phyloP scores from a whole-genome alignment of 2,113 vertebrate species.

The Noctilio leporinus region DNA sequence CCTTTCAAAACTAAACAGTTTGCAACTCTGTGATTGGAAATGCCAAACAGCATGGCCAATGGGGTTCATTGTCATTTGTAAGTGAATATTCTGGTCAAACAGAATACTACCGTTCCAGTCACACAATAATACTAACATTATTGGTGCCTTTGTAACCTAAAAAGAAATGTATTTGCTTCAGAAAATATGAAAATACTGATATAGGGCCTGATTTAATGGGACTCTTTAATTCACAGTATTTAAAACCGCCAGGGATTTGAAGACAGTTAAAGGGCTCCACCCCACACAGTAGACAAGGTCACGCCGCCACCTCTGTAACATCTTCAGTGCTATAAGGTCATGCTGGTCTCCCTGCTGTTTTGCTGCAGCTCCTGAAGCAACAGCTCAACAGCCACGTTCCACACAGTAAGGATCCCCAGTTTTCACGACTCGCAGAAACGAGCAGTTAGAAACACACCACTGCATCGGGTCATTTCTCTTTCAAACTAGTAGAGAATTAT shows the following conservation, averaged over 20 bases:
- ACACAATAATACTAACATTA: background rate
- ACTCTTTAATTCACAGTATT: background rate
- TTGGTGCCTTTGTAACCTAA: background rate
- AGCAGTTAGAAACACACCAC: background rate
- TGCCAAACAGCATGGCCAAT: background rate
- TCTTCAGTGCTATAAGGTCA: background rate
- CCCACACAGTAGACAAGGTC: background rate
- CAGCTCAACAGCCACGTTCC: background rate
- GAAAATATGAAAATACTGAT: background rate
- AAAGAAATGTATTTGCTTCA: constrained; percentile 14
- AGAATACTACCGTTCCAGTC: background rate
- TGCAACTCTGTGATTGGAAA: background rate
- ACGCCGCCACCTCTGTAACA: background rate
- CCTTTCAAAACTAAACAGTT: background rate
- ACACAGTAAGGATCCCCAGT: background rate
- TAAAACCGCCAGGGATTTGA: constrained; percentile 6
- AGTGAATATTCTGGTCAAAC: background rate
- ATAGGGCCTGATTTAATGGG: background rate
- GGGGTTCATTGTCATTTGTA: background rate
- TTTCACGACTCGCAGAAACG: background rate
- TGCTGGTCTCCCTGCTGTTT: background rate
- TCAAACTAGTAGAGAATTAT: background rate
- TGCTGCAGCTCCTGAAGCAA: background rate
- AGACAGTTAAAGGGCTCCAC: background rate
- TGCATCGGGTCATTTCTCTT: background rate